Evolutionary conservation across 2,888 invertebrate genomes (phyloP), one percentile per base, ranked within the genome.

Genomic region (Lymantria monacha): DNA sequence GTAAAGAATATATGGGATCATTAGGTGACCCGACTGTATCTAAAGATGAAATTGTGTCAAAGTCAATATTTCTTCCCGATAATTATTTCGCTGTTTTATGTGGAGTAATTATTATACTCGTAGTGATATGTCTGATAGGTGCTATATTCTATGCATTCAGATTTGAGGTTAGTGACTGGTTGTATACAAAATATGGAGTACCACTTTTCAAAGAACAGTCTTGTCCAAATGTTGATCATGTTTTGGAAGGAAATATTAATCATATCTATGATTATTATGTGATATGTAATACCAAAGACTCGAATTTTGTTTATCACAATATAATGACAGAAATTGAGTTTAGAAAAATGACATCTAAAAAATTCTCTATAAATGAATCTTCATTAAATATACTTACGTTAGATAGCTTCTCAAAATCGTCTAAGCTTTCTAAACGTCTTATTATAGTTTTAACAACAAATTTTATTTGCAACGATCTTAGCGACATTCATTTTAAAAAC

Each of bases 221-320:
- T 5, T 91, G 91, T 69, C 85, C 90, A 44, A 87, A 85, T 52
- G 89, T 90, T 31, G 88, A 90, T 61, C 87, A 95, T 67, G 94
- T 95, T 43, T 92, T 94, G 51, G 92, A 95, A 54, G 94, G 94
- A 13, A 93, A 94, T 59, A 89, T 94, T 33, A 95, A 94, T 76
- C 94, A 95, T 62, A 92, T 96, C 60, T 97, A 96, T 83, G 97
- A 97, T 80, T 97, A 96, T 59, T 97, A 97, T 87, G 93, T 97
- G 81, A 95, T 96, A 70, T 97, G 97, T 87, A 95, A 96, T 85
- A 94, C 95, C 81, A 94, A 95, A 83, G 97, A 97, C 93, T 95
- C 89, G 74, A 94, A 89, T 92, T 95, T 92, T 61, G 92, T 93
- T 85, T 95, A 83, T 83, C 93, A 85, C 91, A 94, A 90, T 87